Base-by-base conservation (phyloP, 2,113 vertebrate species). In the Trinectes maculatus region DNA sequence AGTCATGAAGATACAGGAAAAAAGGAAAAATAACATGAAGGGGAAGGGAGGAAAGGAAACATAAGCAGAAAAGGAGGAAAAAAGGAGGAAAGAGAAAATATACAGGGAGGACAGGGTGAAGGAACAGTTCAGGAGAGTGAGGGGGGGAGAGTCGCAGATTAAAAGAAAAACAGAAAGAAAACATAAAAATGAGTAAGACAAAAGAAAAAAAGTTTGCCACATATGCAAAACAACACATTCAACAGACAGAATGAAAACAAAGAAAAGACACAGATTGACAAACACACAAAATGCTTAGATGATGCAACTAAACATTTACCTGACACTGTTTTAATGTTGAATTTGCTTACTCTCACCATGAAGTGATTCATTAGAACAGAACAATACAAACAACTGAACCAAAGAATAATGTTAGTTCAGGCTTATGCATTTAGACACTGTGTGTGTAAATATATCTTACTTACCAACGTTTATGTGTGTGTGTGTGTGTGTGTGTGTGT, bases 391-490 rank as follows among this genome's bases (percentile, higher is more conserved):
- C 25, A 36, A 18, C 15, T 21, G 1, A 1, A 46, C 16, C 19
- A 13, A 25, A 26, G 26, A 52, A 57, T 21, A 33, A 33, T 12
- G 43, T 81, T 82, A 84, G 78, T 84, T 43, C 24, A 21, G n/a
- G n/a, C n/a, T n/a, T n/a, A 58, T 25, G 33, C 21, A n/a, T 37
- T 29, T 1, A 46, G 24, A 21, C 10, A 60, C 25, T 61, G 24
- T 8, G n/a, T 28, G 18, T 58, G 24, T 46, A 28, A 22, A 54
- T 6, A 18, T 65, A 26, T 3, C 5, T 25, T 39, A 18, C 31
- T 52, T 59, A 68, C 42, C 26, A n/a, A 73, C n/a, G 21, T 10
- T 15, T 8, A 34, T 12, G n/a, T 26, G 0, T 31, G 3, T 44
- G 42, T 55, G 1, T 10, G 19, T 19, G 5, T 44, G 8, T 62